Evolutionary conservation across 2,113 vertebrate species (phyloP).

Genomic region (Pogona vitticeps): DNA sequence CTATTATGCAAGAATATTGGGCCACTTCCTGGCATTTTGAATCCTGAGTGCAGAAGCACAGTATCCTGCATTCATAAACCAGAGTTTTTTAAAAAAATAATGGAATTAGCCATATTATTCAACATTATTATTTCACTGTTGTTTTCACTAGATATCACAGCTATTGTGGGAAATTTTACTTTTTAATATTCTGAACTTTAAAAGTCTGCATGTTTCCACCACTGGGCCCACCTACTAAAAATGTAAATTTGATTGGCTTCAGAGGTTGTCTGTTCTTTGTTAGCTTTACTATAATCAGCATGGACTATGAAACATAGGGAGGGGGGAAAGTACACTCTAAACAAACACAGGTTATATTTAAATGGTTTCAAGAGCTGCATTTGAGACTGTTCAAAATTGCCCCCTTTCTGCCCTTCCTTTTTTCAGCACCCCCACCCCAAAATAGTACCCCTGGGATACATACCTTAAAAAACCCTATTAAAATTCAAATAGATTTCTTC

Average conservation of each 20-base stretch:
- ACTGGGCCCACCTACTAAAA: background rate
- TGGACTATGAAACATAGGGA: background rate
- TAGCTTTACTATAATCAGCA: conserved; percentile 3
- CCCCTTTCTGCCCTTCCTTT: background rate
- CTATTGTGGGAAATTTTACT: background rate
- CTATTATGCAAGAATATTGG: no score
- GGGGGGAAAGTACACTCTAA: background rate
- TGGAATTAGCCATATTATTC: background rate
- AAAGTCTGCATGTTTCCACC: background rate
- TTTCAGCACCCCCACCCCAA: no score
- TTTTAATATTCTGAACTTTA: background rate
- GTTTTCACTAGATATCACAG: background rate
- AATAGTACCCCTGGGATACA: background rate
- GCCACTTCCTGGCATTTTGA: no score
- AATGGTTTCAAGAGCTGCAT: background rate
- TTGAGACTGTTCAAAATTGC: background rate
- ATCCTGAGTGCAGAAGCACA: no score
- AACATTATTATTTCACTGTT: background rate
- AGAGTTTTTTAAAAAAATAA: no score
- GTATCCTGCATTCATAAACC: no score
- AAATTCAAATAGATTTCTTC: conserved; percentile 22
- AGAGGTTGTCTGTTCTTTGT: conserved; percentile 10
- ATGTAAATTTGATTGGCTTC: background rate
- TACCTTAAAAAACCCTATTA: background rate
- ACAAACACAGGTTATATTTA: background rate